Percentiles rank a stretch among this genome's conserved stretches.
Conservation (phyloP, 2,888 invertebrate genomes). For the Torymus aiolomorphi region DNA sequence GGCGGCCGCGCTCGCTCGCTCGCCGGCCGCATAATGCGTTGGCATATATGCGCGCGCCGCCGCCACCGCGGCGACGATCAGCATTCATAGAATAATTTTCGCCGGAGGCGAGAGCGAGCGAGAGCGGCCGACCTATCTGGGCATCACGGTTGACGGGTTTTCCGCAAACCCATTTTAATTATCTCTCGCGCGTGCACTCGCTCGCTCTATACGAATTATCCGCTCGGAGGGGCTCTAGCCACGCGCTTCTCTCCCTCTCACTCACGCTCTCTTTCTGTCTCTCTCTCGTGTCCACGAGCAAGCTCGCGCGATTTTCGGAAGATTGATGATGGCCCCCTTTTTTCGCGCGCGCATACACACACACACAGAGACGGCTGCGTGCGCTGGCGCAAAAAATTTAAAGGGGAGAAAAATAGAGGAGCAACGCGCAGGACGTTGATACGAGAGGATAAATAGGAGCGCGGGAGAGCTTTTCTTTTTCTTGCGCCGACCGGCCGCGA, state of each 20-base stretch:
- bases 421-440: too few relatives aligned
- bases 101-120: slow-evolving; percentile 58
- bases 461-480: slow-evolving; percentile 15
- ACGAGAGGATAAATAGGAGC: not conserved
- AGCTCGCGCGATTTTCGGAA: slow-evolving; percentile 54
- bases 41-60: not conserved
- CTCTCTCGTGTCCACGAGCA: slow-evolving; percentile 17
- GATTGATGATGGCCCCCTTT: slow-evolving; percentile 55
- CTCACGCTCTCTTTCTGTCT: not conserved
- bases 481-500: slow-evolving; percentile 14
- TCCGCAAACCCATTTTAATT: slow-evolving; percentile 68
- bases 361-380: not conserved
- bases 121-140: slow-evolving; percentile 65
- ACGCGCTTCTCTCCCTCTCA: not conserved
- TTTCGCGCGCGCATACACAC: not conserved
- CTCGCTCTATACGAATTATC: slow-evolving; percentile 64
- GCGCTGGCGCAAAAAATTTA: slow-evolving; percentile 14
- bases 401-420: too few relatives aligned
- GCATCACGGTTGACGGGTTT: slow-evolving; percentile 67
- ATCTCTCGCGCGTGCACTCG: slow-evolving; percentile 60
- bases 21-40: slow-evolving; percentile 66
- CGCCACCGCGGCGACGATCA: slow-evolving; percentile 63
- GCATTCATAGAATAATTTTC: slow-evolving; percentile 73
- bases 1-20: slow-evolving; percentile 52
- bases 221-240: slow-evolving; percentile 58